Conservation (phyloP, 35 echinoderm and acorn worm species). For the Chiridota heheva region DNA sequence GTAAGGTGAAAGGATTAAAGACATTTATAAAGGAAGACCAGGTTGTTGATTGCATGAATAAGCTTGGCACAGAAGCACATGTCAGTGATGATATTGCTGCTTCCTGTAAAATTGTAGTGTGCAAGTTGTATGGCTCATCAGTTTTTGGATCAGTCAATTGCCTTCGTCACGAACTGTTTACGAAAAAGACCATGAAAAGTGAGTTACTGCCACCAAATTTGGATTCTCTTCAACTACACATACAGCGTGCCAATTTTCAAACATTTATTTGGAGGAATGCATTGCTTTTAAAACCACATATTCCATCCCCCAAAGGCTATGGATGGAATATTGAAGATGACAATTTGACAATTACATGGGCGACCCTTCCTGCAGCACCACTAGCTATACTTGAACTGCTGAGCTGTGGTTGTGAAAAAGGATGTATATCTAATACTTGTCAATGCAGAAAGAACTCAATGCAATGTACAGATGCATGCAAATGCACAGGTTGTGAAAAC, state of each 20-base stretch:
- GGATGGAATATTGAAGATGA: conserved; percentile 13
- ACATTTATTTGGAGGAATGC: neutral
- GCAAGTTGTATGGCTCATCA: conserved; percentile 9
- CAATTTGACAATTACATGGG: conserved; percentile 26
- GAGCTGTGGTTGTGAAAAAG: conserved; percentile 32
- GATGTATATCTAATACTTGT: neutral
- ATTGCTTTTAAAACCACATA: neutral
- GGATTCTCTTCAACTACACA: neutral
- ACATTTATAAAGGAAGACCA: neutral
- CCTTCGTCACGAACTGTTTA: neutral
- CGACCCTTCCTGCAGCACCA: conserved; percentile 18
- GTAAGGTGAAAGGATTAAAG: conserved; percentile 12
- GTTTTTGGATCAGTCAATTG: neutral
- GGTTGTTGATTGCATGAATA: neutral
- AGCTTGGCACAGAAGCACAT: conserved; percentile 3
- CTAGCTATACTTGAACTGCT: conserved; percentile 38
- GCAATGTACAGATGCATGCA: conserved; percentile 35
- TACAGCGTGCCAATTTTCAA: conserved; percentile 15
- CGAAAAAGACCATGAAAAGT: no score
- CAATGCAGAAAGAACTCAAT: neutral
- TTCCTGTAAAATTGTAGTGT: conserved; percentile 21
- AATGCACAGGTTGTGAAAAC: neutral
- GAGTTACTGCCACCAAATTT: neutral
- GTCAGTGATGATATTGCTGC: neutral
- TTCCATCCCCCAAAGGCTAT: conserved; percentile 14